phyloP scores from a whole-genome alignment of 2,797 vertebrate species.

The Brachyrhaphis roseni region DNA sequence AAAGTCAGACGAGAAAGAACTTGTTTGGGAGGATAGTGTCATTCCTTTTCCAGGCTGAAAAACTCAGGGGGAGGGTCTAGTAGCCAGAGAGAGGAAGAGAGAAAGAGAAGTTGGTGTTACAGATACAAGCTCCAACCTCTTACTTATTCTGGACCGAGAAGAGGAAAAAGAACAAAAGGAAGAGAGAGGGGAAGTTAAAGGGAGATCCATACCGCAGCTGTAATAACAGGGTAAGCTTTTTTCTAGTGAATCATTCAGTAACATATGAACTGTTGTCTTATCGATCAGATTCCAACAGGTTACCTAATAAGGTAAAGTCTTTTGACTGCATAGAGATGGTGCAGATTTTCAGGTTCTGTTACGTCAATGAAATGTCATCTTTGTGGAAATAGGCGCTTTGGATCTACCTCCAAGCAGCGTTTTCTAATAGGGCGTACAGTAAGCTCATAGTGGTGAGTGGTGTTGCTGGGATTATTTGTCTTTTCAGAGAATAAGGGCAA shows the following conservation, averaged over 20 bases:
- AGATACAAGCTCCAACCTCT: constrained; percentile 44
- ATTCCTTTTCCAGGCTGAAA: constrained; percentile 80
- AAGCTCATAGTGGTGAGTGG: background rate
- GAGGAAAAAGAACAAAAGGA: constrained; percentile 53
- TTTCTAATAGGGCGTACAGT: constrained; percentile 7
- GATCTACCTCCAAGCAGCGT: background rate
- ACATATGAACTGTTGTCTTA: constrained; percentile 5
- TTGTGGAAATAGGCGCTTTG: background rate
- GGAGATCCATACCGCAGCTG: constrained; percentile 41
- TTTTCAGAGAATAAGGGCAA: background rate
- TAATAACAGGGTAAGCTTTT: constrained; percentile 51
- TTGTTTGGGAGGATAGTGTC: constrained; percentile 85
- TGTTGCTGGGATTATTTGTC: background rate
- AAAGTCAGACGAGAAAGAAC: constrained; percentile 82
- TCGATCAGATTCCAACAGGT: constrained; percentile 10
- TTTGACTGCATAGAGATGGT: background rate
- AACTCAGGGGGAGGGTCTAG: constrained; percentile 78
- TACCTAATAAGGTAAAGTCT: constrained; percentile 62
- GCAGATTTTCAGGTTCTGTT: constrained; percentile 8
- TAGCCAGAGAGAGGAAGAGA: constrained; percentile 66
- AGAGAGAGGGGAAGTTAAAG: constrained; percentile 32
- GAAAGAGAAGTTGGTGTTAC: constrained; percentile 68
- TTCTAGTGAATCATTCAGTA: background rate
- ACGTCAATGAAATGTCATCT: background rate
- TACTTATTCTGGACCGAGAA: constrained; percentile 54